A percentile compares a stretch with the other conserved stretches of the same genome.
phyloP scores from a whole-genome alignment of 2,113 vertebrate species.

The Pardalotus punctatus region DNA sequence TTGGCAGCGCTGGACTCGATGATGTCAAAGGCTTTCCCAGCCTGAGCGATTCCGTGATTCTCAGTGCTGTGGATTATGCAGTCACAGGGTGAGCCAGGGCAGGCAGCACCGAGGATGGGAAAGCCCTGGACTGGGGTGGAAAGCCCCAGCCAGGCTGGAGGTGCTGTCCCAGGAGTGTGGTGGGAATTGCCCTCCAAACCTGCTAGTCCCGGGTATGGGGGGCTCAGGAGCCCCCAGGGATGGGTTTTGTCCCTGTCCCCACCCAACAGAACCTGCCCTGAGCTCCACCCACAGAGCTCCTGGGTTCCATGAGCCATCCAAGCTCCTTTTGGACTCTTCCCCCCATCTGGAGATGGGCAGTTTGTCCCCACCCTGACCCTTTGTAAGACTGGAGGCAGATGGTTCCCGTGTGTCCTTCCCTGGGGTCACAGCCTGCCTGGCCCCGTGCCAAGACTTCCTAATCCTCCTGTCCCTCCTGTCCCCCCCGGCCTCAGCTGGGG shows the following conservation, averaged over 20 bases:
- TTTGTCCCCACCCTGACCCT: accelerated
- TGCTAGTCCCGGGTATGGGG: accelerated
- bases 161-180: not conserved
- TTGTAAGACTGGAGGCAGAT: not conserved
- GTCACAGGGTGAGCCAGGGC: not conserved
- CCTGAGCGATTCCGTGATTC: not conserved
- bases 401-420: not conserved
- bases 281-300: not conserved
- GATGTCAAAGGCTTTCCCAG: not conserved
- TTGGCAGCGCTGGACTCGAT: not conserved
- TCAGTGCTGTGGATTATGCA: not conserved
- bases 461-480: not conserved
- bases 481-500: accelerated
- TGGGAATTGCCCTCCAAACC: not conserved
- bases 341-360: not conserved
- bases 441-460: not conserved
- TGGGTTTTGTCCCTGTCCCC: not conserved
- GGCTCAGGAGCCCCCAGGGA: not conserved
- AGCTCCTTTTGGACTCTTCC: not conserved
- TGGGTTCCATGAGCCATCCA: not conserved
- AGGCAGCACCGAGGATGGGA: not conserved
- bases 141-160: not conserved
- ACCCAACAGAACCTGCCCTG: not conserved
- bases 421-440: not conserved
- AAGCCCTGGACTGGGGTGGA: too few relatives aligned